Percentiles rank a stretch among this genome's conserved stretches.
Conservation (phyloP, 2,797 vertebrate species). For the Pristis pectinata region DNA sequence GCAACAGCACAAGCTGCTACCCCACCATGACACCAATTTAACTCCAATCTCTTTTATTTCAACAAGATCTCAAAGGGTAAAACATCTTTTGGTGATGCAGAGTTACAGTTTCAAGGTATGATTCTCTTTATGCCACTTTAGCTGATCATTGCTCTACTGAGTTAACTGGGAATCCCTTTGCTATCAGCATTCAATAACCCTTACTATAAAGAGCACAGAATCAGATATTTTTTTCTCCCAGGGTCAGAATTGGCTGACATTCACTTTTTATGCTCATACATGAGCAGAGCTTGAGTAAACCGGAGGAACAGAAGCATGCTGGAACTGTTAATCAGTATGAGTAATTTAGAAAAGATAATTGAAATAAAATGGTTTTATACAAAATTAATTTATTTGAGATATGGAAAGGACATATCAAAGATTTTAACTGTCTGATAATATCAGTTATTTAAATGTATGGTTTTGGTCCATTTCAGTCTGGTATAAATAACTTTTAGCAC, state of each 20-base stretch:
- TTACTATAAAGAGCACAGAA: background rate
- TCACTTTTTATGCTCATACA: background rate
- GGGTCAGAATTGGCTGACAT: background rate
- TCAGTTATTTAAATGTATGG: background rate
- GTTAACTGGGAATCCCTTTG: background rate
- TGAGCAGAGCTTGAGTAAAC: background rate
- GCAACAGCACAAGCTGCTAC: too few relatives aligned
- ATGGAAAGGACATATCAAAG: background rate
- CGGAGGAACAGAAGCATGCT: background rate
- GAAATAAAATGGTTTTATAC: background rate
- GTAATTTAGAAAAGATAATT: background rate
- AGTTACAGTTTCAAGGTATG: background rate
- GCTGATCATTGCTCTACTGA: background rate
- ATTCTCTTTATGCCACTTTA: background rate
- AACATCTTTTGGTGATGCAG: background rate
- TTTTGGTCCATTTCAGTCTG: background rate
- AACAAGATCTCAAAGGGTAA: background rate
- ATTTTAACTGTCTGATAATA: background rate
- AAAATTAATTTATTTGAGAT: background rate
- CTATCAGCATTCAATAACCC: background rate
- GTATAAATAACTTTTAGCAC: background rate
- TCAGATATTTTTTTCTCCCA: background rate
- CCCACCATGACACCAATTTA: too few relatives aligned
- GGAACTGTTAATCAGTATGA: background rate
- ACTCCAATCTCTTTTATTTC: background rate